A percentile compares a stretch with the other conserved stretches of the same genome.
These are phyloP conservation scores for Tragulus kanchil DNA, from an alignment of 2,113 vertebrate genomes.

Conservation along the genomic window DNA sequence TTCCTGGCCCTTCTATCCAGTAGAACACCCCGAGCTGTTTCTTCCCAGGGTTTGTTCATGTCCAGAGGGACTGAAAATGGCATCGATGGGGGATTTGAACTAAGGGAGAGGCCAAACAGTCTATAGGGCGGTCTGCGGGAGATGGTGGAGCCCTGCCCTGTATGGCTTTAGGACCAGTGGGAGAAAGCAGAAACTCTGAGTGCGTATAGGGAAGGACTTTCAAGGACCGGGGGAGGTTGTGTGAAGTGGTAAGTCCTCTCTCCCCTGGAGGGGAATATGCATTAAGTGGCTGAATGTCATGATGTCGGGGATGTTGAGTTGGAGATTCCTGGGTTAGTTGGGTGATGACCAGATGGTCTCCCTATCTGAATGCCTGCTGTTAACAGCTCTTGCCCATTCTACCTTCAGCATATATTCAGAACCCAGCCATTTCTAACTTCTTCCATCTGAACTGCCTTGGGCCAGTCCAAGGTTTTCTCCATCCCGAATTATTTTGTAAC, in stretches of 20 bases:
- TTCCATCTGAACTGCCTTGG: not conserved
- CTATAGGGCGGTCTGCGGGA: not conserved
- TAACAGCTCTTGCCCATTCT: not conserved
- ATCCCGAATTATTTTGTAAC: not conserved
- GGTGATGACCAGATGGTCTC: not conserved
- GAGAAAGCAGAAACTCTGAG: not conserved
- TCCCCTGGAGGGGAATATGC: not conserved
- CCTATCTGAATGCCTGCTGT: not conserved
- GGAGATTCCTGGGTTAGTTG: not conserved
- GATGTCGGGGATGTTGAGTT: not conserved
- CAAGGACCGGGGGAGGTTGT: not conserved
- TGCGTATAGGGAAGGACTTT: not conserved
- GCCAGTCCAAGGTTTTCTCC: not conserved
- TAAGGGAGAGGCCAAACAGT: not conserved
- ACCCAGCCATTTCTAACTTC: not conserved
- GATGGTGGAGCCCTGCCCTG: not conserved
- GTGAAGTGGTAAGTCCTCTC: not conserved
- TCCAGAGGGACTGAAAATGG: not conserved
- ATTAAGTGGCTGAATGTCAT: not conserved
- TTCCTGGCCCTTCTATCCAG: not conserved
- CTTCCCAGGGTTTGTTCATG: not conserved
- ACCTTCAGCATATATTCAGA: not conserved
- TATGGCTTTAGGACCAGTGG: not conserved
- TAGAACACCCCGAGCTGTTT: not conserved
- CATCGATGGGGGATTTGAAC: not conserved